Base-by-base conservation (phyloP, 1,140 invertebrate genomes). In the Aphaenogaster rudis region DNA sequence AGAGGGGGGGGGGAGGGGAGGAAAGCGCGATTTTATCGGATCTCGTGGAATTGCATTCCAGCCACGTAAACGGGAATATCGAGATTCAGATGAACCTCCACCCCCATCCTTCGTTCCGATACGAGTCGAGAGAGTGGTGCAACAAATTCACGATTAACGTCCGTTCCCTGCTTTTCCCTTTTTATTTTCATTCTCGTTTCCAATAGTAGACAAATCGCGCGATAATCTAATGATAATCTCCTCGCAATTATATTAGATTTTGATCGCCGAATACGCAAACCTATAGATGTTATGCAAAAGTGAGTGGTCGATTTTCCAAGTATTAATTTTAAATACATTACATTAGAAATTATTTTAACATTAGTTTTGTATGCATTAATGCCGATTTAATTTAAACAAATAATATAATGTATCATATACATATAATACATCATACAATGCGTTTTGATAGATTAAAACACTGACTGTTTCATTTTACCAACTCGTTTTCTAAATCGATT, bases 41-140 rank as follows among this genome's bases (percentile, higher is more conserved):
- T 81, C 33, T 81, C 85, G 69, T 66, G 80, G 81, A 91, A 90
- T 91, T 91, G 76, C 86, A 86, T 86, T 88, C 72, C 71, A 71
- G 64, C 85, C 76, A 88, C 85, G 89, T 90, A 91, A 91, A 91
- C 89, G 90, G 86, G 76, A 87, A 86, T 87, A 87, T 88, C 79
- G 79, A 88, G 85, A 90, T 67, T 57, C 79, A 81, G 79, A 81
- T 42, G 79, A 84, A 74, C 77, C 81, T 82, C 45, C 48, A 67
- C 8, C 48, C 59, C 48, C 64, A 39, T 76, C n/a, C 67, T 50
- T 52, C 21, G 21, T 85, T 63, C 33, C 42, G n/a, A 45, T 74
- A 61, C 80, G 80, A 74, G n/a, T 84, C 54, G 54, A 66, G 48
- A 66, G 48, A 42, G 45, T 66, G 72, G 63, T 45, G 76, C 74